Evolutionary conservation across 1,140 invertebrate species (phyloP).

Genomic region (Drosophila eugracilis): DNA sequence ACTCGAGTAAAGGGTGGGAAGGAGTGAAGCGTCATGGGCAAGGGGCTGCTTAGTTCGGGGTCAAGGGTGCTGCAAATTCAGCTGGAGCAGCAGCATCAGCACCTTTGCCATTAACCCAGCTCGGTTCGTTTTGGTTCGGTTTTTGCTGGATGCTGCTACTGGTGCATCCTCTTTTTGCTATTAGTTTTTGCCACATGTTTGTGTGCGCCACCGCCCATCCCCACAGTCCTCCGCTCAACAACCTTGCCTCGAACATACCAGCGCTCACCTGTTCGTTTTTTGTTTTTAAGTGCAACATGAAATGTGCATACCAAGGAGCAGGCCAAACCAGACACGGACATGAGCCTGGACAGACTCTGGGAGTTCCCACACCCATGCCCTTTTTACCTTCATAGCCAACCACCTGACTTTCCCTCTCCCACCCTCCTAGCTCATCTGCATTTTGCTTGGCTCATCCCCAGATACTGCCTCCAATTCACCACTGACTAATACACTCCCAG

Average conservation of each 20-base stretch:
- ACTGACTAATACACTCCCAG: slow-evolving; percentile 69
- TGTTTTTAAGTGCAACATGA: slow-evolving; percentile 79
- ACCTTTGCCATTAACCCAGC: slow-evolving; percentile 78
- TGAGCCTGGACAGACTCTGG: slow-evolving; percentile 28
- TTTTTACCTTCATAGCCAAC: slow-evolving; percentile 1
- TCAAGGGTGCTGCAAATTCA: slow-evolving; percentile 50
- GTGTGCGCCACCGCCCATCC: slow-evolving; percentile 8
- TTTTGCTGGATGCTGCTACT: slow-evolving; percentile 13
- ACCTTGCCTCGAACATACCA: slow-evolving; percentile 16
- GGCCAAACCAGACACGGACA: slow-evolving; percentile 43
- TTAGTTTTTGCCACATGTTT: slow-evolving; percentile 75
- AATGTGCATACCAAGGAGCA: slow-evolving; percentile 79
- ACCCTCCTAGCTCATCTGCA: slow-evolving; percentile 11
- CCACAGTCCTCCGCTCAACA: neutral
- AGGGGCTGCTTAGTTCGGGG: slow-evolving; percentile 2
- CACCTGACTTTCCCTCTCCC: slow-evolving; percentile 25
- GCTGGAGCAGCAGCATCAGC: slow-evolving; percentile 56
- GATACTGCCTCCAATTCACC: slow-evolving; percentile 25
- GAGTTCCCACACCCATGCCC: slow-evolving; percentile 15
- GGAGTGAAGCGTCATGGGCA: neutral
- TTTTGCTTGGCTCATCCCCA: slow-evolving; percentile 6
- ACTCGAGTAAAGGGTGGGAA: neutral
- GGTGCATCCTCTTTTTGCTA: slow-evolving; percentile 57
- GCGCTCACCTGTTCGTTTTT: slow-evolving; percentile 44
- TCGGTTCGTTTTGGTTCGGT: slow-evolving; percentile 37